Conservation (phyloP, 2,797 vertebrate genomes). For the Urophycis tenuis region DNA sequence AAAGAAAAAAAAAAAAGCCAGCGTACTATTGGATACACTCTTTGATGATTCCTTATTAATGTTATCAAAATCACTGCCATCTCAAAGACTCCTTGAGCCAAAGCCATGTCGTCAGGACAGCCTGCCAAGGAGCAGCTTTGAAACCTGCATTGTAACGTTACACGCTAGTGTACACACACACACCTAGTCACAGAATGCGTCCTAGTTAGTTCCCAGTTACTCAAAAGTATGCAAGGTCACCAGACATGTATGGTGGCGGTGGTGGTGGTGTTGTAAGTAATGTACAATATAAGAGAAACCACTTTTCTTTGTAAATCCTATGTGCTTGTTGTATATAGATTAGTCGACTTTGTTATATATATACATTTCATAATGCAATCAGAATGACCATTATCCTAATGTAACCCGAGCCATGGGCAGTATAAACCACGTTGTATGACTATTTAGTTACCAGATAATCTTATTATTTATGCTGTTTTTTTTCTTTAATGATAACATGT, state of each 20-base stretch:
- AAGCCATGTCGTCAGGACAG: slow-evolving; percentile 33
- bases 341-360: slow-evolving; percentile 27
- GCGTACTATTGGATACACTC: slow-evolving; percentile 42
- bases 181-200: slow-evolving; percentile 28
- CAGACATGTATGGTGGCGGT: slow-evolving; percentile 28
- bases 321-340: slow-evolving; percentile 47
- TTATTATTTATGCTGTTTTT: no score
- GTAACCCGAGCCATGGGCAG: not conserved
- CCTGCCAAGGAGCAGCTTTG: slow-evolving; percentile 27
- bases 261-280: slow-evolving; percentile 52
- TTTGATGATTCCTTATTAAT: slow-evolving; percentile 71
- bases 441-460: not conserved
- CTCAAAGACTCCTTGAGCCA: slow-evolving; percentile 11
- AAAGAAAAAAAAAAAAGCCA: no score
- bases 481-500: no score
- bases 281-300: slow-evolving; percentile 44
- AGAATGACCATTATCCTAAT: not conserved
- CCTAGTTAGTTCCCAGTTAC: slow-evolving; percentile 32
- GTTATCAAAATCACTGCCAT: slow-evolving; percentile 60
- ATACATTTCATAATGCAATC: slow-evolving; percentile 28
- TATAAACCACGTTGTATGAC: not conserved
- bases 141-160: slow-evolving; percentile 28
- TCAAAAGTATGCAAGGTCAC: slow-evolving; percentile 28
- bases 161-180: slow-evolving; percentile 16
- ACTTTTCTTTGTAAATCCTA: slow-evolving; percentile 40